Percentiles rank a stretch among this genome's conserved stretches.
Evolutionary conservation across 2,797 vertebrate species (phyloP).

Genomic region (Falco berigora): DNA sequence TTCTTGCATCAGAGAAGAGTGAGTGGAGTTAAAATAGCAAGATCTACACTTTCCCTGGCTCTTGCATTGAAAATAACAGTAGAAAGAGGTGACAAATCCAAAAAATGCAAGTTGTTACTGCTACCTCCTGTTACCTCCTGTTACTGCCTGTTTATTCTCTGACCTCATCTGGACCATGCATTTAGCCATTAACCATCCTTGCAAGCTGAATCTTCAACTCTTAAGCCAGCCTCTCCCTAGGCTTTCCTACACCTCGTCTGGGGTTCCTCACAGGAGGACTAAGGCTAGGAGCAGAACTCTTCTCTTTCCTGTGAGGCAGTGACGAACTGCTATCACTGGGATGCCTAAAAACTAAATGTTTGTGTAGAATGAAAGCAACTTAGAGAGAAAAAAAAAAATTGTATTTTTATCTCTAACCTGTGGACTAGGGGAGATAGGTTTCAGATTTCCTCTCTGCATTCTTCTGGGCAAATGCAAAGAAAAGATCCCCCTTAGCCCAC

Average conservation of each 20-base stretch:
- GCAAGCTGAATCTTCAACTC: background rate
- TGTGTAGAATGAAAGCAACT: background rate
- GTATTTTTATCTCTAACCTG: background rate
- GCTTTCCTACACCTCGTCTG: background rate
- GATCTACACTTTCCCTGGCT: background rate
- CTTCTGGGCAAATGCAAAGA: background rate
- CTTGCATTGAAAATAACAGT: background rate
- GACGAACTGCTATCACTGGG: background rate
- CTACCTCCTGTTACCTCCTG: background rate
- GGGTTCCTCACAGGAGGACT: background rate
- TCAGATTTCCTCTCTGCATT: background rate
- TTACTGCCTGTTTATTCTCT: background rate
- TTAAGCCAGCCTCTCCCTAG: background rate
- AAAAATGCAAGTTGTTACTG: background rate
- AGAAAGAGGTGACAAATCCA: background rate
- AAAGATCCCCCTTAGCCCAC: background rate
- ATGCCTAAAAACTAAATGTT: background rate
- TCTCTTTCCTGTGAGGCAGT: background rate
- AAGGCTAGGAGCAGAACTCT: background rate
- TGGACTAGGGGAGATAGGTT: background rate
- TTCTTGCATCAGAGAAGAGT: background rate
- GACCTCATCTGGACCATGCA: accelerated
- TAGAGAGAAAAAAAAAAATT: accelerated
- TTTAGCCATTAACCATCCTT: background rate
- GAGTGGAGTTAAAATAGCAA: background rate